These are phyloP conservation scores for Endomychus coccineus DNA, from an alignment of 2,888 invertebrate species.

Conservation along the genomic window DNA sequence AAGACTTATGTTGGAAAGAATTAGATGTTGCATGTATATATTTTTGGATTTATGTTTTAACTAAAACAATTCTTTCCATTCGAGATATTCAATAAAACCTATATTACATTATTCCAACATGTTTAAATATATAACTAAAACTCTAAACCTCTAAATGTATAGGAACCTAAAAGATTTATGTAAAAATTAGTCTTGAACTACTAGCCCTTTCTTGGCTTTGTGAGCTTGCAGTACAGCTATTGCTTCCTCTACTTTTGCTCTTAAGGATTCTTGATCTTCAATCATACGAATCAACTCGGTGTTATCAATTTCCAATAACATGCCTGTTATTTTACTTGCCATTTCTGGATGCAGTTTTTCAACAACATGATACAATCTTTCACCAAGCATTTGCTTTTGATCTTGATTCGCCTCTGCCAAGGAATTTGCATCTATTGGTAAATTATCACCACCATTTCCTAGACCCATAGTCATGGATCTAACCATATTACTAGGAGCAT, in stretches of 20 bases:
- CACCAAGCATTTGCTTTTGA: constrained; percentile 98
- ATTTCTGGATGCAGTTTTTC: constrained; percentile 86
- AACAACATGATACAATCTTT: constrained; percentile 93
- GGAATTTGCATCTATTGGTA: constrained; percentile 88
- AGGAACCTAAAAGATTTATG: constrained; percentile 5
- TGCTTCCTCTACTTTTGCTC: constrained; percentile 95
- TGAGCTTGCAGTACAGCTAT: constrained; percentile 96
- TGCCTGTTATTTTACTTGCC: constrained; percentile 97
- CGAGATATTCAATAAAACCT: constrained; percentile 4
- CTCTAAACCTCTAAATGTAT: constrained; percentile 1
- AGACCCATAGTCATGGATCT: constrained; percentile 32
- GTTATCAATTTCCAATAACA: constrained; percentile 98
- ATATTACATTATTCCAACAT: constrained; percentile 12
- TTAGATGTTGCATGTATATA: constrained; percentile 8
- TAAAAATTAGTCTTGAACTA: constrained; percentile 25
- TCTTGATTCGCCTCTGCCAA: constrained; percentile 90
- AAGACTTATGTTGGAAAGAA: constrained; percentile 11
- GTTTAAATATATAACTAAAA: background rate
- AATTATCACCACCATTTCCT: constrained; percentile 45
- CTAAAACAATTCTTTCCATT: constrained; percentile 15
- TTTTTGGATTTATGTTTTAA: constrained; percentile 15
- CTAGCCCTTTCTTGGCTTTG: constrained; percentile 53
- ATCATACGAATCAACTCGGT: constrained; percentile 95
- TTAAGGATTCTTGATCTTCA: constrained; percentile 81
- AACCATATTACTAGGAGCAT: constrained; percentile 32